Evolutionary conservation across 2,113 vertebrate genomes (phyloP), one percentile per base, ranked within the genome.

Genomic region (Sporophila hypoxantha): DNA sequence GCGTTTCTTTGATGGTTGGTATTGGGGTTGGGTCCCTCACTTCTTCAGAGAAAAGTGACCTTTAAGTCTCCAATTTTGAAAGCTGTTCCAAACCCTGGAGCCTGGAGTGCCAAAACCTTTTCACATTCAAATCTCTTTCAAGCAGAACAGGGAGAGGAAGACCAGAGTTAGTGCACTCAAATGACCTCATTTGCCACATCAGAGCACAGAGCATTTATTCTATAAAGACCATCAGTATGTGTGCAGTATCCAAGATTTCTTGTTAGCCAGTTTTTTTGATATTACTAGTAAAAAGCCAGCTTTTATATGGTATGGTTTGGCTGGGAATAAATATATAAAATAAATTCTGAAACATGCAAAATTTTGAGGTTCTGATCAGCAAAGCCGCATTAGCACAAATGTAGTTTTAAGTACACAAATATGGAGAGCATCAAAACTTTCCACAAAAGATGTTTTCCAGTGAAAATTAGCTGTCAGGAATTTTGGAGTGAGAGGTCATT

Each of bases 161-260:
- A 91, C 44, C 60, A 76, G 56, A 88, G 88, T 82, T 69, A 84
- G 70, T 95, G 94, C 91, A 94, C 95, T 95, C 80, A 88, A 17
- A 89, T 92, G 91, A 95, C 95, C 95, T 93, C 94, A 91, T 92
- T 93, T 95, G 92, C 95, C 95, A 95, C 94, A 95, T 95, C 91
- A 93, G 85, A 95, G 85, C 88, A 88, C 88, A 92, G 86, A 92
- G 83, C 85, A 66, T 91, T 93, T 92, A 89, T 86, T 88, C 88
- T 88, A 26, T 60, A 79, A 94, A 91, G 90, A 93, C 42, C 88
- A 93, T 89, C 89, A 76, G 77, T 84, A 64, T 82, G 77, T 74
- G 47, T 73, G 64, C 74, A 92, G 85, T 44, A 88, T 84, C 87
- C 89, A 88, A 52, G 85, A 74, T 56, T 70, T 47, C 76, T 93